These are phyloP conservation scores for Cecidostiba fungosa DNA, from an alignment of 2,888 invertebrate species.

Conservation along the genomic window DNA sequence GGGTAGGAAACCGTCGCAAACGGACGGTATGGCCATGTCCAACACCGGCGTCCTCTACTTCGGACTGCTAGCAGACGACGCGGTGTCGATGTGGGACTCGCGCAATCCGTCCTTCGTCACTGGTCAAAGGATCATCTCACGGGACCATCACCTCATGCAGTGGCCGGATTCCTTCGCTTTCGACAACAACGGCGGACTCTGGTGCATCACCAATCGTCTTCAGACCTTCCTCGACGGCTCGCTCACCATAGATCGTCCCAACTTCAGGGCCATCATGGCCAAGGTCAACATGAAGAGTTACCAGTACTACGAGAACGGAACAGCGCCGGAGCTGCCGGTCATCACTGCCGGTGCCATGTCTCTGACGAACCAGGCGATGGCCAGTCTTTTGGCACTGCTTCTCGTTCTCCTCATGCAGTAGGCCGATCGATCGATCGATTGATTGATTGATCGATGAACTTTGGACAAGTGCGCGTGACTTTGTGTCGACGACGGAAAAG, in stretches of 20 bases:
- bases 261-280: conserved; percentile 84
- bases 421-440: background rate
- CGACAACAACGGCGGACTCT: conserved; percentile 85
- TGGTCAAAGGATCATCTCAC: conserved; percentile 85
- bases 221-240: conserved; percentile 85
- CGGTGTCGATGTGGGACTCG: conserved; percentile 87
- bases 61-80: conserved; percentile 86
- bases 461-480: background rate
- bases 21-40: conserved; percentile 90
- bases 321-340: conserved; percentile 70
- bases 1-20: conserved; percentile 85
- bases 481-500: background rate
- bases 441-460: background rate
- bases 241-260: conserved; percentile 83
- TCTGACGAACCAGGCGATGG: conserved; percentile 73
- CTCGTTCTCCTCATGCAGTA: conserved; percentile 74
- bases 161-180: conserved; percentile 89
- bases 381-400: conserved; percentile 73
- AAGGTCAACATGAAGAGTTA: conserved; percentile 85
- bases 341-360: conserved; percentile 68
- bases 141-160: conserved; percentile 86
- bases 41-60: conserved; percentile 86
- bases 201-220: conserved; percentile 86
- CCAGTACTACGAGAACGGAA: conserved; percentile 80
- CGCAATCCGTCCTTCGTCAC: conserved; percentile 83